Conservation (phyloP, 64 coral and sea anemone genomes). For the Stichodactyla mertensii region DNA sequence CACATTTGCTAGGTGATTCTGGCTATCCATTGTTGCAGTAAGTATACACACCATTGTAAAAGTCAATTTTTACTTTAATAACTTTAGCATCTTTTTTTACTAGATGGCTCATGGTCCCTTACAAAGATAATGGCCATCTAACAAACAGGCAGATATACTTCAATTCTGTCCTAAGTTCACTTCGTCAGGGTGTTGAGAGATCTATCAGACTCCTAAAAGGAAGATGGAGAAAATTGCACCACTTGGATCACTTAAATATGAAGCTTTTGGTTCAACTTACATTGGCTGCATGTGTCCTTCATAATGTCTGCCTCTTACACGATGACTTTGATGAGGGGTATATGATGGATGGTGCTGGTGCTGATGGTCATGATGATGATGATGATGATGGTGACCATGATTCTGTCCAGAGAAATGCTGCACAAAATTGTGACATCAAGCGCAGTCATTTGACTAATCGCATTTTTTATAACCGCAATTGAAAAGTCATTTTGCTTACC, state of each 20-base stretch:
- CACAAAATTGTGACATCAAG: neutral
- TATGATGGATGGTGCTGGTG: conserved; percentile 27
- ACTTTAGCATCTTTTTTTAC: neutral
- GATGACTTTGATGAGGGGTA: conserved; percentile 45
- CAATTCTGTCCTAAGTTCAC: conserved; percentile 37
- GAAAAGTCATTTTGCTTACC: too few relatives aligned
- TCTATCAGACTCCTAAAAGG: conserved; percentile 54
- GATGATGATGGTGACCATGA: conserved; percentile 8
- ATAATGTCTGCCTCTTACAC: conserved; percentile 40
- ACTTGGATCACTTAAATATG: conserved; percentile 39
- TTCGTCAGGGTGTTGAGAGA: conserved; percentile 36
- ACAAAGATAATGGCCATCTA: too few relatives aligned
- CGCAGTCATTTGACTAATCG: conserved; percentile 1
- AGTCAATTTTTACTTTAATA: neutral
- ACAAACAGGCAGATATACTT: conserved; percentile 30
- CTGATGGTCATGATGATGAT: conserved; percentile 9
- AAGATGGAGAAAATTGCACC: conserved; percentile 58
- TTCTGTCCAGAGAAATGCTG: neutral
- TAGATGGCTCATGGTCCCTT: conserved; percentile 50
- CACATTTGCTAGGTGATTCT: too few relatives aligned
- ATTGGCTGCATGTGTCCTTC: conserved; percentile 54
- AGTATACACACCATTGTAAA: too few relatives aligned
- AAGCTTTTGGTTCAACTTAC: conserved; percentile 43
- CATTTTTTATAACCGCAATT: too few relatives aligned
- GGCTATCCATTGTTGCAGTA: neutral